Base-by-base conservation (phyloP, 2,797 vertebrate genomes). In the Paguma larvata region DNA sequence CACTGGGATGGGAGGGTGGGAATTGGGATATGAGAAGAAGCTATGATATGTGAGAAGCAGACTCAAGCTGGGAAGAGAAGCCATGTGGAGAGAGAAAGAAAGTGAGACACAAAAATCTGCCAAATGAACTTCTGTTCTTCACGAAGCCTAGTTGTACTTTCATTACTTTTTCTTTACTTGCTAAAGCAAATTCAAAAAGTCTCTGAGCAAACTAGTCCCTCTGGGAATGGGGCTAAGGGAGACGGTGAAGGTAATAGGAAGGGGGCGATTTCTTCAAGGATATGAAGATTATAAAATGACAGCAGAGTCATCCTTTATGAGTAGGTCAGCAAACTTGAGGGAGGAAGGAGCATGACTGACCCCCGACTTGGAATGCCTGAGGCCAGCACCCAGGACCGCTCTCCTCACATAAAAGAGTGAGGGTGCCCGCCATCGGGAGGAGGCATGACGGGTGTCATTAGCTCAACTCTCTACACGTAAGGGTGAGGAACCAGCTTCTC, bases 251-350 rank as follows among this genome's bases (percentile, higher is more conserved):
- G 38, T 94, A 19, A 27, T 51, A 41, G 48, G 53, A 59, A 89
- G 27, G 23, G 41, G 8, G 18, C 27, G 62, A 92, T 85, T 92
- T 94, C 62, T 91, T 92, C 32, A 48, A 82, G 30, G 15, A 25
- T n/a, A 65, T 25, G 73, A 91, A 73, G 62, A 48, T 73, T 59
- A 30, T 23, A 84, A 51, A 63, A 65, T n/a, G 53, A 53, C 7
- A 68, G 27, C 14, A 79, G 44, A 5, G 2, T 82, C 34, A 51
- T 2, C n/a, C 11, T 65, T n/a, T 63, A 32, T 19, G 19, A 16
- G 41, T 44, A 41, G 4, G 59, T 11, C 38, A 59, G n/a, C 14
- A 7, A 77, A n/a, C 13, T 27, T 30, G 75, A 48, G 32, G 62
- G 5, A 34, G 62, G n/a, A 32, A 63, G 16, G 13, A 44, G 34